Conservation (phyloP, 2,113 vertebrate species). For the Chroicocephalus ridibundus region DNA sequence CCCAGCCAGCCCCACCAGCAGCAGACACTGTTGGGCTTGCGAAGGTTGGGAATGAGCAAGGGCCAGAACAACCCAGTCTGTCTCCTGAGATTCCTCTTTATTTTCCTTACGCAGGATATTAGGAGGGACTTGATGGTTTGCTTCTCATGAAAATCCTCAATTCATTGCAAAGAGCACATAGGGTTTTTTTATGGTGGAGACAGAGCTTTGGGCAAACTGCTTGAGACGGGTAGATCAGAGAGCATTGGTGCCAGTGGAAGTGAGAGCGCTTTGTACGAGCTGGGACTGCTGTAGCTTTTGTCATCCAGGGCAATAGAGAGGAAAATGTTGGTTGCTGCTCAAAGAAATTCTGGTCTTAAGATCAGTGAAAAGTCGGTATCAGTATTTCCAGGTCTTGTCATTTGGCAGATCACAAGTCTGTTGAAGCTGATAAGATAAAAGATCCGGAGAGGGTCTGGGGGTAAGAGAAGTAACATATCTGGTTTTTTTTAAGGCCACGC, state of each 20-base stretch:
- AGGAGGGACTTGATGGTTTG: neutral
- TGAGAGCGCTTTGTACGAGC: rapidly evolving
- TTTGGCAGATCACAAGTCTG: neutral
- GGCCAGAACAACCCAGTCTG: too few relatives aligned
- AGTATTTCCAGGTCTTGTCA: neutral
- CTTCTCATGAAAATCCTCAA: neutral
- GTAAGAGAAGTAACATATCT: neutral
- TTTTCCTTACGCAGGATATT: neutral
- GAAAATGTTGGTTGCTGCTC: neutral
- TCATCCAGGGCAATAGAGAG: neutral
- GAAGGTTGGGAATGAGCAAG: neutral
- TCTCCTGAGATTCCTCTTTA: neutral
- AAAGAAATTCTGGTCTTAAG: neutral
- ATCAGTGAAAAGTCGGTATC: neutral
- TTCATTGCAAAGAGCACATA: neutral
- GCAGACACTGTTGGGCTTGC: rapidly evolving
- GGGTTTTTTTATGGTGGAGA: neutral
- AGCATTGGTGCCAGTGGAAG: rapidly evolving
- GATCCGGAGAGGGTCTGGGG: neutral
- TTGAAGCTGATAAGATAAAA: neutral
- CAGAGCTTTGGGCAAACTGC: neutral
- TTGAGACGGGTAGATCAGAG: too few relatives aligned
- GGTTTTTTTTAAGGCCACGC: neutral
- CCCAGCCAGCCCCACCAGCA: neutral
- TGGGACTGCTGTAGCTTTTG: neutral